phyloP scores from a whole-genome alignment of 2,797 vertebrate genomes.

The Telmatherina bonti region DNA sequence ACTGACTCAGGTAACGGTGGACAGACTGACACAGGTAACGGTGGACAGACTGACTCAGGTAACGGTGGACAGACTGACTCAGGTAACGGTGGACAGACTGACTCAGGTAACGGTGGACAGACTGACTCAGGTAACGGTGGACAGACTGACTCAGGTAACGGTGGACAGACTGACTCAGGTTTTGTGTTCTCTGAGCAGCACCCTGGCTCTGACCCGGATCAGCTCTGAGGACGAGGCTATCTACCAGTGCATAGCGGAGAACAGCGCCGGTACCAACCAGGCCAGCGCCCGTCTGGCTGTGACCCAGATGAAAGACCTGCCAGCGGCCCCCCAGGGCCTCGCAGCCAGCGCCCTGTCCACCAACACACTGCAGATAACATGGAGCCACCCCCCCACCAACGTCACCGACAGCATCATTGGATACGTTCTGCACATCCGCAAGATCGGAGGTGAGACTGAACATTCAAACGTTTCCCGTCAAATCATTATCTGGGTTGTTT shows the following conservation, averaged over 20 bases:
- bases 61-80: too few relatives aligned
- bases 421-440: conserved; percentile 83
- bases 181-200: conserved; percentile 64
- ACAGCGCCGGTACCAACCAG: conserved; percentile 84
- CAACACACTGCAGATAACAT: conserved; percentile 73
- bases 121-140: too few relatives aligned
- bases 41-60: too few relatives aligned
- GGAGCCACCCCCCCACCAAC: conserved; percentile 66
- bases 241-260: conserved; percentile 86
- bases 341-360: conserved; percentile 63
- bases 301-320: conserved; percentile 66
- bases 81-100: too few relatives aligned
- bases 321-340: conserved; percentile 67
- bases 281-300: conserved; percentile 84
- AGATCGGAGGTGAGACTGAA: conserved; percentile 76
- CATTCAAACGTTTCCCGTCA: too few relatives aligned
- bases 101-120: too few relatives aligned
- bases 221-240: conserved; percentile 82
- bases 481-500: too few relatives aligned
- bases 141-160: too few relatives aligned
- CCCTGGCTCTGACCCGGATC: conserved; percentile 81
- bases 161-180: too few relatives aligned
- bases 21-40: too few relatives aligned
- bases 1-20: too few relatives aligned
- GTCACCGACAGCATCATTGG: conserved; percentile 78